Conservation (phyloP, 37 sponge, comb jelly and placozoan species). For the Beroe forskalii region DNA sequence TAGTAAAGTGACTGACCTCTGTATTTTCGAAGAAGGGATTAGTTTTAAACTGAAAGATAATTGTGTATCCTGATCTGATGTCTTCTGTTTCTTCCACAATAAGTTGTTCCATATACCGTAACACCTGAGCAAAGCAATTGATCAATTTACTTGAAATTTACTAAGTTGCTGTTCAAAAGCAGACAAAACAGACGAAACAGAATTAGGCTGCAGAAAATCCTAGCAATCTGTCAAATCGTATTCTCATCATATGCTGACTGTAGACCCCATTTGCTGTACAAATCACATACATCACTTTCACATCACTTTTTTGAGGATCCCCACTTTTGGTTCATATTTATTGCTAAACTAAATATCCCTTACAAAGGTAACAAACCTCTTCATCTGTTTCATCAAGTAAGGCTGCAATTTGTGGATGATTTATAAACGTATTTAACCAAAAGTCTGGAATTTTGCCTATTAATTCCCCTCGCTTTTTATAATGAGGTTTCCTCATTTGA, state of each 20-base stretch:
- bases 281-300: too few species aligned
- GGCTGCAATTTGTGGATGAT: conserved; percentile 76
- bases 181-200: too few species aligned
- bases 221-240: too few species aligned
- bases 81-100: conserved; percentile 89
- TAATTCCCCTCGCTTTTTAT: conserved; percentile 72
- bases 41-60: conserved; percentile 78
- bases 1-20: too few species aligned
- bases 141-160: too few species aligned
- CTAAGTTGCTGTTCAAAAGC: too few species aligned
- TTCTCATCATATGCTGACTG: too few species aligned
- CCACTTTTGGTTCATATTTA: too few species aligned
- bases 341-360: too few species aligned
- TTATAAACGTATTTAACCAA: conserved; percentile 81
- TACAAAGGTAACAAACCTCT: conserved; percentile 57
- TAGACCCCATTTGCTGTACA: too few species aligned
- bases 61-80: conserved; percentile 87
- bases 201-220: too few species aligned
- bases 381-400: conserved; percentile 80
- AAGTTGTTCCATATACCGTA: conserved; percentile 74
- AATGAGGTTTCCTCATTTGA: conserved; percentile 81
- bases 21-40: conserved; percentile 88
- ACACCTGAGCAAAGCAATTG: neutral
- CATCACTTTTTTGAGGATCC: too few species aligned
- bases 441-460: conserved; percentile 82